Base-by-base conservation (phyloP, 2,797 vertebrate species). In the Phrynocephalus forsythii region DNA sequence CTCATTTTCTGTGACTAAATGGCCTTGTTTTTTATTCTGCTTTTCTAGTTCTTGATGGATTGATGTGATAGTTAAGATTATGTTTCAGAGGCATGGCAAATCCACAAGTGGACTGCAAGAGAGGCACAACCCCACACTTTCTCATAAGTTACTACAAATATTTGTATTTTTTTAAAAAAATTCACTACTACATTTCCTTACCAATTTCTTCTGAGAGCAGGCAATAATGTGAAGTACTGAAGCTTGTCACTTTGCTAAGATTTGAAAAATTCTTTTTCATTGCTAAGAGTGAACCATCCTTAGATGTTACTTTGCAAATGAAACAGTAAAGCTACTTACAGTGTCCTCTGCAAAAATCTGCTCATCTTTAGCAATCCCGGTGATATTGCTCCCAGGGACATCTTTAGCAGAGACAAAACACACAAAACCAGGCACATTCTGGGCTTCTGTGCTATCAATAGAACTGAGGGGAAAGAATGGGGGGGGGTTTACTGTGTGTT, bases 371-470 rank as follows among this genome's bases (percentile, higher is more conserved):
- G 87, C 77, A 0, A 96, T 8, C 68, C 98, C 98, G 0, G 97
- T 98, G 79, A 86, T 0, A 13, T 99, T 99, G 91, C 97, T 98
- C 68, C 98, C 98, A 0, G 98, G 98, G 91, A 99, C 73, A 89
- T 99, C 98, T 1, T 95, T 94, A 1, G 97, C 97, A 0, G 98
- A 98, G 84, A 99, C 56, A 28, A 97, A 98, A 76, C 96, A 95
- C 73, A 97, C 95, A 48, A 99, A 98, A 1, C 98, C 98, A 4
- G 98, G 97, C 52, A 97, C 88, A 1, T 75, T 75, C 93, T 97
- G 95, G 1, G 98, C 98, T 87, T 95, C 97, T 8, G 96, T 95
- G 9, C 88, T 52, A 72, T 99, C 97, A 81, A 99, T 75, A 67
- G 97, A 98, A 77, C 98, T 98, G 87, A 50, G 80, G 76, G 82